Conservation (phyloP, 2,888 invertebrate genomes). For the Limenitis camilla region DNA sequence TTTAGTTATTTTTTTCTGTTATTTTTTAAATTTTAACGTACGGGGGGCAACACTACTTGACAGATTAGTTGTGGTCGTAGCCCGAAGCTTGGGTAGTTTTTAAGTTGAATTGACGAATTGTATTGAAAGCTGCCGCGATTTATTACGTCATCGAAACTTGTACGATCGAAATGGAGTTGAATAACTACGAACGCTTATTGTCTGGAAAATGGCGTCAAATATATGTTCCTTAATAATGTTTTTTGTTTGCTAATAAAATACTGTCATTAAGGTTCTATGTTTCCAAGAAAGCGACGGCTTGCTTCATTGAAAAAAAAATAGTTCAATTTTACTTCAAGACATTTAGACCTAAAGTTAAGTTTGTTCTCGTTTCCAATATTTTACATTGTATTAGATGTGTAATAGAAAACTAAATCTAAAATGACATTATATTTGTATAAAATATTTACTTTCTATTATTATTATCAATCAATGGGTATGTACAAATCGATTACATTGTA, state of each 20-base stretch:
- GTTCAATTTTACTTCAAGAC: constrained; percentile 20
- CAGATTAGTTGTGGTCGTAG: too few relatives aligned
- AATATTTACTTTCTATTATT: constrained; percentile 67
- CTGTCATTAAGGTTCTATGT: constrained; percentile 59
- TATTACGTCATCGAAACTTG: not conserved
- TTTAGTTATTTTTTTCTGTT: too few relatives aligned
- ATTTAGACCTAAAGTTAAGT: constrained; percentile 16
- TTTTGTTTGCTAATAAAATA: constrained; percentile 65
- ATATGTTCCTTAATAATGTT: constrained; percentile 66
- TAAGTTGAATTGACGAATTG: not conserved
- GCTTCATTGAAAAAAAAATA: constrained; percentile 22
- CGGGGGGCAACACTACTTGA: too few relatives aligned
- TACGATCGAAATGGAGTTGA: not conserved
- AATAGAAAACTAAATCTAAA: constrained; percentile 56
- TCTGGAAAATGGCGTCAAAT: constrained; percentile 3
- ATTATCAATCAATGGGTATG: constrained; percentile 67
- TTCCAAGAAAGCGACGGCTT: constrained; percentile 14
- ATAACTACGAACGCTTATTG: not conserved
- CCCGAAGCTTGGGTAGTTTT: not conserved
- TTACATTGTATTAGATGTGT: constrained; percentile 45
- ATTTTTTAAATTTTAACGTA: too few relatives aligned
- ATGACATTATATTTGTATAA: constrained; percentile 71
- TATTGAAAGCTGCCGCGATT: not conserved
- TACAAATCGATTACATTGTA: constrained; percentile 67
- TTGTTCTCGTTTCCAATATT: constrained; percentile 51